Evolutionary conservation across 2,797 vertebrate genomes (phyloP), one percentile per base, ranked within the genome.

Genomic region (Phataginus tetradactyla): DNA sequence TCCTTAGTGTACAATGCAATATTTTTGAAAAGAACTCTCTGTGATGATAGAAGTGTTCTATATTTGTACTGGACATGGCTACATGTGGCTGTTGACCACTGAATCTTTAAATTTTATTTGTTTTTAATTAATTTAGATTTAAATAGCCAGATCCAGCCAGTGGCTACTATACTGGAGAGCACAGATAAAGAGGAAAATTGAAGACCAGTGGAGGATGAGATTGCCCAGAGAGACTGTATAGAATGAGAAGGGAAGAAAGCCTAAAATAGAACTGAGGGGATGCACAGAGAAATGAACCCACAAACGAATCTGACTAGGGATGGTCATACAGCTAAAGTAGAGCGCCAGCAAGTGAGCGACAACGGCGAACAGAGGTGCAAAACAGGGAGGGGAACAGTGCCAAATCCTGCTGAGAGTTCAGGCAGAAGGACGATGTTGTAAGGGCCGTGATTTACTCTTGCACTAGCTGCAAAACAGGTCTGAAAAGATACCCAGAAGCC

Each of bases 401-500:
- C 15, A 34, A 86, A 79, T 79, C 53, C 37, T 71, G 27, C 72
- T 63, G 34, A 71, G 34, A 91, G 23, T 18, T 79, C 32, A 84
- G 29, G 34, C 27, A 77, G 64, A 85, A 84, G 8, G 64, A 64
- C 89, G 39, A 55, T 59, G 97, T 97, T 97, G 96, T n/a, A 93
- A 69, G 66, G 80, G 81, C 78, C 69, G 57, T 90, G 91, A 97
- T 97, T 98, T 96, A 96, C 7, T 81, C 77, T 96, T 80, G 4
- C 8, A 96, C 77, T 68, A 4, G 32, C 66, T 84, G 45, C 72
- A 94, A 66, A 92, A 92, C 91, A 49, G 63, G 59, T 66, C 92
- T 94, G 98, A 97, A 94, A 80, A 98, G 74, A 97, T 87, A 98
- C 89, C 90, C 78, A 61, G 96, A 96, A 95, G 45, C 77, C 87